These are phyloP conservation scores for Rhynchophorus ferrugineus DNA, from an alignment of 1,140 invertebrate species.

Conservation along the genomic window DNA sequence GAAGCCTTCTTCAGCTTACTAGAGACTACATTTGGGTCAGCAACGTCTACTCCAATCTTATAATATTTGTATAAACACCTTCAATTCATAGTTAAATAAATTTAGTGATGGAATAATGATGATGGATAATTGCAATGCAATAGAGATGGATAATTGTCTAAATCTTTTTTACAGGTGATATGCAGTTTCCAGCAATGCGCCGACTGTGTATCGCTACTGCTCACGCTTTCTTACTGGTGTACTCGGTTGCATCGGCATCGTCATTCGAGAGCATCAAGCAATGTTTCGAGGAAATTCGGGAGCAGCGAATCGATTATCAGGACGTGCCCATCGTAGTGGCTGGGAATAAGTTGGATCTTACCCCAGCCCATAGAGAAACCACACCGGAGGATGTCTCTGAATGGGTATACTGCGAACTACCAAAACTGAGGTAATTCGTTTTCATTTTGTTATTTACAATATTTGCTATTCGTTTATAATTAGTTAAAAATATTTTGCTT, in stretches of 20 bases:
- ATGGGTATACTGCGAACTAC: conserved; percentile 70
- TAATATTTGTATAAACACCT: too few species aligned
- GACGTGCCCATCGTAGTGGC: conserved; percentile 81
- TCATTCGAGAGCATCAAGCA: conserved; percentile 73
- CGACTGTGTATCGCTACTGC: conserved; percentile 81
- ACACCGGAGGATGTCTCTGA: conserved; percentile 69
- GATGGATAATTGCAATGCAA: too few species aligned
- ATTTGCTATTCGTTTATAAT: too few species aligned
- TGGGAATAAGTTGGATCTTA: conserved; percentile 75
- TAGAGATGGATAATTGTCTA: neutral
- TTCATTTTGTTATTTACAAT: neutral
- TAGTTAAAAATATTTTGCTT: too few species aligned
- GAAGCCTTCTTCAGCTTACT: too few species aligned
- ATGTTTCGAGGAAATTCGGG: conserved; percentile 76
- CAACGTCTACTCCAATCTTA: too few species aligned
- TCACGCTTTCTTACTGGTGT: conserved; percentile 84
- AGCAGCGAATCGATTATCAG: conserved; percentile 68
- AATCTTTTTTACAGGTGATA: conserved; percentile 48
- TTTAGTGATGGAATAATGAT: too few species aligned
- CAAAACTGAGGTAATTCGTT: conserved; percentile 56
- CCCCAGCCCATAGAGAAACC: conserved; percentile 55
- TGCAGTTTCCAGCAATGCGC: conserved; percentile 83
- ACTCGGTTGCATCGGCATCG: conserved; percentile 67
- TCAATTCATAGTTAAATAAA: too few species aligned
- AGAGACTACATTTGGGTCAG: too few species aligned